Evolutionary conservation across 2,888 invertebrate species (phyloP).

Genomic region (Uropetala carovei): DNA sequence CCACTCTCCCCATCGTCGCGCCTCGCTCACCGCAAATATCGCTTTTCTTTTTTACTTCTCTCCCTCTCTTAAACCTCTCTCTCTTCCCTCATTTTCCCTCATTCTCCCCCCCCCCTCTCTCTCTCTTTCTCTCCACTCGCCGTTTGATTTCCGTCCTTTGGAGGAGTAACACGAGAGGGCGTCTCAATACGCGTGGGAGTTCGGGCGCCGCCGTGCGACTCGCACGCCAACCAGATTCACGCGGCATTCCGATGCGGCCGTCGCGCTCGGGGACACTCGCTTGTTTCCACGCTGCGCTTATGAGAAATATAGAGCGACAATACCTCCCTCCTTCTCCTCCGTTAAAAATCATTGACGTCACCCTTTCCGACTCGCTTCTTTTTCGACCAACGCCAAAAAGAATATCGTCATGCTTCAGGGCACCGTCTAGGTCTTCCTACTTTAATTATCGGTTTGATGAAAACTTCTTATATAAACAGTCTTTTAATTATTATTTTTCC

Average conservation of each 20-base stretch:
- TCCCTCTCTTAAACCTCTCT: background rate
- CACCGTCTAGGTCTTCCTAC: background rate
- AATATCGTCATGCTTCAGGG: background rate
- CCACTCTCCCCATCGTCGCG: conserved; percentile 36
- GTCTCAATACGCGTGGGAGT: conserved; percentile 64
- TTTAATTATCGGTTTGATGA: background rate
- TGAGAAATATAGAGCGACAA: conserved; percentile 52
- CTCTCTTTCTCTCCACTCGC: conserved; percentile 24
- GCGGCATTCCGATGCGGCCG: conserved; percentile 57
- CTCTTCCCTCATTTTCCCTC: background rate
- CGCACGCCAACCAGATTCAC: conserved; percentile 63
- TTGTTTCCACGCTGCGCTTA: conserved; percentile 55
- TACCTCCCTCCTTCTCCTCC: conserved; percentile 2
- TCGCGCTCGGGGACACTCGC: conserved; percentile 49
- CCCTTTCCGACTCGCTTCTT: background rate
- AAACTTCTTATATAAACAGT: background rate
- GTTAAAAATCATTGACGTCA: background rate
- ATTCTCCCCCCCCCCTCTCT: background rate
- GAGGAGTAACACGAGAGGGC: conserved; percentile 64
- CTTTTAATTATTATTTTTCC: background rate
- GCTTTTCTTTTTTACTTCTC: conserved; percentile 36
- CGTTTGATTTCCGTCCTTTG: conserved; percentile 62
- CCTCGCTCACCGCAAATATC: conserved; percentile 61
- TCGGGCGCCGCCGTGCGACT: conserved; percentile 59
- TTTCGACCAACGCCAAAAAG: background rate